Base-by-base conservation (phyloP, 2,888 invertebrate species). In the Lymantria monacha region DNA sequence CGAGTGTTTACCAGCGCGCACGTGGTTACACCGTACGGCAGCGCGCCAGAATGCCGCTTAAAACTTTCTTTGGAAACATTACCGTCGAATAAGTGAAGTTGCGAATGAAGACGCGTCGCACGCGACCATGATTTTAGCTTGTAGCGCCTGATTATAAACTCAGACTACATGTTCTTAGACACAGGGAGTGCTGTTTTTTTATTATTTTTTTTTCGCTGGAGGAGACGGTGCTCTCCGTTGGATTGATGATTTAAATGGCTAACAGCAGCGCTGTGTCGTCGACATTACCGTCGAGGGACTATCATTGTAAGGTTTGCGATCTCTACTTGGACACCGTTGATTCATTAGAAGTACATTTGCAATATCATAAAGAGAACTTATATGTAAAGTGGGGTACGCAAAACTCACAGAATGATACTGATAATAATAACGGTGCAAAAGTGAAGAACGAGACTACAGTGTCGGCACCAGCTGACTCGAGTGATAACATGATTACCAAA, bases 281-380 rank as follows among this genome's bases (percentile, higher is more conserved):
- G 87, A 81, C 91, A 64, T 81, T 92, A 83, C 81, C 93, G 85
- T 82, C 92, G 84, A 92, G 92, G 76, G 93, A 93, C 70, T 93
- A 93, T 81, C 94, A 93, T 78, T 96, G 96, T 87, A 94, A 94
- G 83, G 94, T 95, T 83, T 96, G 96, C 88, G 94, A 94, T 72
- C 87, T 95, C 63, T 93, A 93, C 73, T 93, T 96, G 77, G 95
- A 96, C 79, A 95, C 95, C 68, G 93, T 93, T 54, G 95, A 95
- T 72, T 96, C 95, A 55, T 92, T 96, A 64, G 95, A 96, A 72
- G 96, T 96, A 61, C 96, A 96, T 85, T 89, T 95, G 70, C 94
- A 95, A 75, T 96, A 96, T 82, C 95, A 96, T 73, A 95, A 95
- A 81, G 95, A 96, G 75, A 95, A 95, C 76, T 88, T 95, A 68